Evolutionary conservation across 2,888 invertebrate genomes (phyloP), one percentile per base, ranked within the genome.

Genomic region (Cryptophagus acutangulus): DNA sequence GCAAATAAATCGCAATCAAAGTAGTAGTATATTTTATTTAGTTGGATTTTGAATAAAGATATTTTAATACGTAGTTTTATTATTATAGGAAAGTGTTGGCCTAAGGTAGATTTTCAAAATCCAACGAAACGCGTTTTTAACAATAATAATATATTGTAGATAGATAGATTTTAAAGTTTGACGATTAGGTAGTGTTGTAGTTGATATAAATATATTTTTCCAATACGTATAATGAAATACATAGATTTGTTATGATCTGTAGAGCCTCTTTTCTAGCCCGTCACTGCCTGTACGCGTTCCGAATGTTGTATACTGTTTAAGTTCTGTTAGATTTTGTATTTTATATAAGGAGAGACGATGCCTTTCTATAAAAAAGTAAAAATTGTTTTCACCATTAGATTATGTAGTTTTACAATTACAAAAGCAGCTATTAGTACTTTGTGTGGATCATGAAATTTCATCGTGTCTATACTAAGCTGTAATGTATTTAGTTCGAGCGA

Each of bases 401-500:
- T 31, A 15, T 12, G 14, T 31, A 31, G 31, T 31, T 31, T 31
- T 12, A 42, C 38, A 34, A 38, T 38, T 38, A 43, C 46, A 48
- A 38, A 29, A 46, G 51, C 55, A 54, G 55, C 52, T 51, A 42
- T 49, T 46, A 51, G 46, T 49, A 49, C 40, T 45, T 29, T 53
- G 50, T 50, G 37, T 47, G 46, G 57, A 55, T 66, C 69, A 69
- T 69, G 69, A 69, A 68, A 68, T 69, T 69, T 69, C 67, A 59
- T n/a, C n/a, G n/a, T n/a, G n/a, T n/a, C n/a, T n/a, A n/a, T 58
- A 55, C 60, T 53, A 57, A 57, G 54, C 52, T 57, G 49, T 53
- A 54, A 52, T 54, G 51, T 57, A 46, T 44, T 51, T 50, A 52
- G 54, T 50, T 47, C 52, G 52, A 54, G 51, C 53, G 52, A 44